These are phyloP conservation scores for Greenwoodochromis staneri DNA, from an alignment of 2,113 vertebrate genomes.

Conservation along the genomic window DNA sequence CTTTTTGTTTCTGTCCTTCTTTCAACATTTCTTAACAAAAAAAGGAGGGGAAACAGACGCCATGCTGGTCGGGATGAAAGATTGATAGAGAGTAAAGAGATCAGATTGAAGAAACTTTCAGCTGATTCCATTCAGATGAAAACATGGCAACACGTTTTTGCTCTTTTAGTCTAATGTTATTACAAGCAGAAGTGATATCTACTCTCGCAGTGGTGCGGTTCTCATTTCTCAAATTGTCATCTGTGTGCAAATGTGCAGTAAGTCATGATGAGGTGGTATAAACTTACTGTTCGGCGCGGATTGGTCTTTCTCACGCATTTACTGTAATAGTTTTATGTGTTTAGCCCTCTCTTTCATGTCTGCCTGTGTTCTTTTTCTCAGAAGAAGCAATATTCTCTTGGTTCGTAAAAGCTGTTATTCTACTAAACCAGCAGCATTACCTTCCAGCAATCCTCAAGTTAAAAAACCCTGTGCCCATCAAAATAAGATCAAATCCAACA, in stretches of 20 bases:
- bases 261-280: neutral
- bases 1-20: slow-evolving; percentile 31
- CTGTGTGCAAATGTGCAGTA: neutral
- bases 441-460: neutral
- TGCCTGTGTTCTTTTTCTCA: neutral
- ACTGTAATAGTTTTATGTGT: neutral
- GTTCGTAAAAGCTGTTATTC: neutral
- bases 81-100: slow-evolving; percentile 16
- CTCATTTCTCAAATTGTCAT: neutral
- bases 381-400: neutral
- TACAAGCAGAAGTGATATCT: neutral
- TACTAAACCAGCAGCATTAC: neutral
- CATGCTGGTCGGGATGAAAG: slow-evolving; percentile 58
- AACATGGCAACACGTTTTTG: slow-evolving; percentile 33
- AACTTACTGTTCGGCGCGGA: neutral
- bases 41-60: neutral
- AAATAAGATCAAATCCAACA: slow-evolving; percentile 30
- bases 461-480: neutral
- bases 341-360: neutral
- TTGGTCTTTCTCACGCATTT: neutral
- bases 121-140: slow-evolving; percentile 39
- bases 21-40: slow-evolving; percentile 32
- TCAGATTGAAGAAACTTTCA: neutral
- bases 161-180: neutral
- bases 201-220: neutral